These are phyloP conservation scores for Paratrypauchen microcephalus DNA, from an alignment of 2,797 vertebrate genomes.

Conservation along the genomic window DNA sequence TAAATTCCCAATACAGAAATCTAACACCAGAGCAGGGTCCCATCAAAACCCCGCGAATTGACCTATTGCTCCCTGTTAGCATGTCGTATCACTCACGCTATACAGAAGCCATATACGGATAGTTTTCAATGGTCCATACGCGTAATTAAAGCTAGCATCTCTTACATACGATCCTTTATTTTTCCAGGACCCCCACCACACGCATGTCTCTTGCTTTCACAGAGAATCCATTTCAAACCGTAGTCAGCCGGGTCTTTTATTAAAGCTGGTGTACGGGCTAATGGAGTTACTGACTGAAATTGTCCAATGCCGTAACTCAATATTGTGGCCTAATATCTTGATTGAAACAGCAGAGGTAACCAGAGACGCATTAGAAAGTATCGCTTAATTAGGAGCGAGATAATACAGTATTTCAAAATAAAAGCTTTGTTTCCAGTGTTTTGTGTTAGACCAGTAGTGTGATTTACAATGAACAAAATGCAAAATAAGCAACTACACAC, in stretches of 20 bases:
- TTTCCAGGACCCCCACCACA: slow-evolving; percentile 17
- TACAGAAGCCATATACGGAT: slow-evolving; percentile 1
- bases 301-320: neutral
- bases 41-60: slow-evolving; percentile 45
- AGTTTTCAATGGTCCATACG: neutral
- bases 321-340: slow-evolving; percentile 19
- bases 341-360: slow-evolving; percentile 38
- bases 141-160: slow-evolving; percentile 22
- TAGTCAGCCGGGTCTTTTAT: neutral
- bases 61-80: slow-evolving; percentile 49
- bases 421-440: neutral
- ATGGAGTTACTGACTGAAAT: slow-evolving; percentile 1
- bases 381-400: slow-evolving; percentile 37
- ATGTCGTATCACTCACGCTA: slow-evolving; percentile 28
- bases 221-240: slow-evolving; percentile 23
- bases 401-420: slow-evolving; percentile 32
- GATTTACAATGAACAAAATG: too few species aligned
- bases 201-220: slow-evolving; percentile 20
- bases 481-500: too few species aligned
- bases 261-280: neutral
- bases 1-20: slow-evolving; percentile 27
- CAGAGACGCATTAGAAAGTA: slow-evolving; percentile 43
- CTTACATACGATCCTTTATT: slow-evolving; percentile 4
- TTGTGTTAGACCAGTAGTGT: too few species aligned
- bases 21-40: slow-evolving; percentile 21